Base-by-base conservation (phyloP, 2,113 vertebrate genomes). In the Eidolon helvum region DNA sequence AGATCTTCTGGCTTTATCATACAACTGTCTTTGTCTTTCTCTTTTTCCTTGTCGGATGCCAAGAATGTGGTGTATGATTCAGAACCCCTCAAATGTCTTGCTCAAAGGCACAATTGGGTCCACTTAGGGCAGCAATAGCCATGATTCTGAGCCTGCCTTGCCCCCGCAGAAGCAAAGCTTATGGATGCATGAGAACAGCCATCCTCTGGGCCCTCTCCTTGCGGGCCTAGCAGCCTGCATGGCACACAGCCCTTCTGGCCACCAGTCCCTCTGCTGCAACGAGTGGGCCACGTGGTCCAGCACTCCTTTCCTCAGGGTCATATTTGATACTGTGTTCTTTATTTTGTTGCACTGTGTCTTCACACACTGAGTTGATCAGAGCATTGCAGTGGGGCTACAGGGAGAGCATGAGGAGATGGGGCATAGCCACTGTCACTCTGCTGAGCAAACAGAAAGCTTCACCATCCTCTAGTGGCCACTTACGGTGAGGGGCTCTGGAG, bases 401-500 rank as follows among this genome's bases (percentile, higher is more conserved):
- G 38, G 21, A 68, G 35, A 88, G 48, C 14, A 16, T 3, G 50
- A 28, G 0, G 3, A 5, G 33, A 28, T 0, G 5, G 40, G 9
- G 50, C 0, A 4, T 43, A 84, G 40, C 28, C 14, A 1, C 11
- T 0, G n/a, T 21, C 4, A 9, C 45, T 10, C 84, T 53, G 45
- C 30, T 12, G 0, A 48, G 43, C 9, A 0, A 4, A 9, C 14
- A 0, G 40, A 16, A 22, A 28, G 1, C 38, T 7, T 16, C 33
- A 22, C 5, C 26, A 26, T 30, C 50, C 50, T 71, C 22, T 2
- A 6, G 30, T 10, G 55, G 77, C 18, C 48, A 1, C 9, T 53
- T 10, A 14, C 1, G 1, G 16, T 2, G 0, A 3, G 18, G 59
- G 2, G 3, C 9, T 74, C 15, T 24, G 10, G 8, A 24, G 55